Evolutionary conservation across 1,140 invertebrate genomes (phyloP).

Genomic region (Dufourea novaeangliae): DNA sequence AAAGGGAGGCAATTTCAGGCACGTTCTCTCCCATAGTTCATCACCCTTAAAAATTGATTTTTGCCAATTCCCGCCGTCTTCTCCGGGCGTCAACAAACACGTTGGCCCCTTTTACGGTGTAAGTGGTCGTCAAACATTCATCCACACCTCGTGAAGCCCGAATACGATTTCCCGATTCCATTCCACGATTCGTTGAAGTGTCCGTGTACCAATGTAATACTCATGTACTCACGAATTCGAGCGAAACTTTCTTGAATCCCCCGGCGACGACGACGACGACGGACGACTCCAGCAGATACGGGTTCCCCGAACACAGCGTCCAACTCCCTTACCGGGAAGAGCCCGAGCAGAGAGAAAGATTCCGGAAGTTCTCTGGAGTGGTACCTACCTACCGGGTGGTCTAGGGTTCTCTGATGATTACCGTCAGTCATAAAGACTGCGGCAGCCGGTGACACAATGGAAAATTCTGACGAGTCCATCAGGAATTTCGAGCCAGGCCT

Average conservation of each 20-base stretch:
- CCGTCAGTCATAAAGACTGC: conserved; percentile 46
- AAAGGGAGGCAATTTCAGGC: neutral
- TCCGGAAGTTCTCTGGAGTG: conserved; percentile 43
- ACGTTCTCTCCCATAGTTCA: neutral
- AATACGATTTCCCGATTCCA: neutral
- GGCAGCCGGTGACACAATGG: conserved; percentile 48
- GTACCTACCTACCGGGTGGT: conserved; percentile 50
- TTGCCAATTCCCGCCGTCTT: neutral
- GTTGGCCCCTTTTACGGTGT: neutral
- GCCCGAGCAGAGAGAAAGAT: conserved; percentile 36
- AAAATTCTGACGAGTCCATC: conserved; percentile 57
- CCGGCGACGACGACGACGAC: too few relatives aligned
- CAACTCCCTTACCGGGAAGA: conserved; percentile 37
- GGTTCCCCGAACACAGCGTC: conserved; percentile 27
- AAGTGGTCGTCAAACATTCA: conserved; percentile 9
- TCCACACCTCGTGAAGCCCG: neutral
- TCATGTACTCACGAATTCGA: conserved; percentile 28
- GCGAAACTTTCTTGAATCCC: conserved; percentile 35
- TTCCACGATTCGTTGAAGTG: conserved; percentile 9
- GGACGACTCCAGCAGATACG: conserved; percentile 25
- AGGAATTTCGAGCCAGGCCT: conserved; percentile 27
- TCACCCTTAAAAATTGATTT: neutral
- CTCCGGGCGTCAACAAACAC: neutral
- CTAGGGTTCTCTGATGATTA: conserved; percentile 21
- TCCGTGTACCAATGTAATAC: conserved; percentile 8